Percentiles rank a stretch among this genome's conserved stretches.
Conservation (phyloP, 2,888 invertebrate genomes). For the Netelia melanura region DNA sequence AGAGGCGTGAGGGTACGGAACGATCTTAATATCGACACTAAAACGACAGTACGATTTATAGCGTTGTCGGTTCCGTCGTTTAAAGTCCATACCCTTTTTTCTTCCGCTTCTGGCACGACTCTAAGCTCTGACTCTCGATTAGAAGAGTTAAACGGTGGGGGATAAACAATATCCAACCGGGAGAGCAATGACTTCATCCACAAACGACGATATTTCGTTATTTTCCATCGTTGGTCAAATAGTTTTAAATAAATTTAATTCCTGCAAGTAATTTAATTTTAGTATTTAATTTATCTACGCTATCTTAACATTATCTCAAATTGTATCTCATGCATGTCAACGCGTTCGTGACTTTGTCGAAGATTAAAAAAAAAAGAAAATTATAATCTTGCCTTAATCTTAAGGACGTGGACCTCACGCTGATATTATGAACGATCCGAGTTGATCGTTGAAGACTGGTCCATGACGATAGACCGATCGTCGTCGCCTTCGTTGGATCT, state of each 20-base stretch:
- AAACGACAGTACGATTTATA: conserved; percentile 54
- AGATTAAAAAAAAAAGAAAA: too few species aligned
- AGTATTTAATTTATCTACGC: too few species aligned
- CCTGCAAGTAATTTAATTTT: neutral
- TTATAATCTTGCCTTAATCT: too few species aligned
- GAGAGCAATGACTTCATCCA: neutral
- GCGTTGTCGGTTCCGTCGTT: conserved; percentile 1
- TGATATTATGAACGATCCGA: too few species aligned
- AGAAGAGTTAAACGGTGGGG: neutral
- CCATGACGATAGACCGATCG: too few species aligned
- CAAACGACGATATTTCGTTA: neutral
- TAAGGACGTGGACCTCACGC: too few species aligned
- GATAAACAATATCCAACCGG: neutral
- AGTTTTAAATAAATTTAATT: neutral
- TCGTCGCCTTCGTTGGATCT: too few species aligned
- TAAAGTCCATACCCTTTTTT: neutral
- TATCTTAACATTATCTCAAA: too few species aligned
- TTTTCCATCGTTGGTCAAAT: neutral
- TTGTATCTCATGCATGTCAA: too few species aligned
- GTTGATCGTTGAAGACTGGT: too few species aligned
- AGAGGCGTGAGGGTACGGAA: neutral
- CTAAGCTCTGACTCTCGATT: neutral
- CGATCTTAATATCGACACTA: conserved; percentile 57
- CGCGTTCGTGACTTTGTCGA: too few species aligned
- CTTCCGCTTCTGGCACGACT: neutral